Percentiles rank a stretch among this genome's conserved stretches.
phyloP scores from a whole-genome alignment of 2,888 invertebrate species.

The Drosophila nr. perissopoda region DNA sequence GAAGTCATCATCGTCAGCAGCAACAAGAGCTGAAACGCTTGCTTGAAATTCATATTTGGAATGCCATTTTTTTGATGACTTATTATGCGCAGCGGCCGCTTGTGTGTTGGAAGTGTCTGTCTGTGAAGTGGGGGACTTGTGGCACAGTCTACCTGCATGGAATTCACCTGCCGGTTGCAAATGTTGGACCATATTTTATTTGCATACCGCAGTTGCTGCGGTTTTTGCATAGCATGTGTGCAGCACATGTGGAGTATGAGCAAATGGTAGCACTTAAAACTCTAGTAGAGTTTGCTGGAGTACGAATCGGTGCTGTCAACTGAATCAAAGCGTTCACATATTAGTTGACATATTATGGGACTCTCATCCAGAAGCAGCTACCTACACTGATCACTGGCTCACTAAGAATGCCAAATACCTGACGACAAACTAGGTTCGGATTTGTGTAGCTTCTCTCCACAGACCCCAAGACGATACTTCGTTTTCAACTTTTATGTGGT shows the following conservation, averaged over 20 bases:
- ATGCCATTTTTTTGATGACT: conserved; percentile 48
- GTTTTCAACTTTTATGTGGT: background rate
- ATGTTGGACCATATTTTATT: conserved; percentile 59
- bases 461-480: background rate
- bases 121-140: background rate
- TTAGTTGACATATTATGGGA: conserved; percentile 16
- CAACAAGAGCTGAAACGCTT: conserved; percentile 32
- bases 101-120: background rate
- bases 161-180: conserved; percentile 56
- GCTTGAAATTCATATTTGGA: conserved; percentile 49
- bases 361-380: background rate
- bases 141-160: conserved; percentile 12
- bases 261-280: conserved; percentile 29
- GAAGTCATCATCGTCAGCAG: conserved; percentile 32
- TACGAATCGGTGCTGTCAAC: background rate
- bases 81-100: conserved; percentile 32
- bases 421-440: conserved; percentile 2
- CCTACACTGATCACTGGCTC: background rate
- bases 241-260: conserved; percentile 16
- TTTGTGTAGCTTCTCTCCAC: conserved; percentile 4
- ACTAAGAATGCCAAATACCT: background rate
- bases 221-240: conserved; percentile 42
- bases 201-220: conserved; percentile 57
- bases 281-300: background rate
- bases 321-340: conserved; percentile 12